phyloP scores from a whole-genome alignment of 2,888 invertebrate genomes.

The Caenorhabditis panamensis region DNA sequence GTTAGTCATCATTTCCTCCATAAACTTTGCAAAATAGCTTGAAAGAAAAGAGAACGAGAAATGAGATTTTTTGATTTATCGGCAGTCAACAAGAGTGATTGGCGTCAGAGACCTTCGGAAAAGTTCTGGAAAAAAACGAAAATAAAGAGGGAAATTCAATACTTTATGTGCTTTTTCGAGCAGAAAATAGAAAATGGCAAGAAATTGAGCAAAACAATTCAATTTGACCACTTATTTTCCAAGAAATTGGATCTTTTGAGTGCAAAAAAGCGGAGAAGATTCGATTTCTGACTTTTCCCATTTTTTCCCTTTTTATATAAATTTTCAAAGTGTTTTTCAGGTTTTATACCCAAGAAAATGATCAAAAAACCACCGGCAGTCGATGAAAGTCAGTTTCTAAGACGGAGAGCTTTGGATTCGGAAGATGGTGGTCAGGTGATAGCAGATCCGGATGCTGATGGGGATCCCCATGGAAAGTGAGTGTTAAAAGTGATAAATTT shows the following conservation, averaged over 20 bases:
- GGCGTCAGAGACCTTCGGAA: background rate
- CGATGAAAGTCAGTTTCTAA: conserved; percentile 40
- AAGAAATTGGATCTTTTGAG: conserved; percentile 15
- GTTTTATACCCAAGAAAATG: conserved; percentile 56
- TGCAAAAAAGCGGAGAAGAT: conserved; percentile 19
- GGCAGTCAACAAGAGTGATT: conserved; percentile 20
- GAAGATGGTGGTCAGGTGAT: conserved; percentile 55
- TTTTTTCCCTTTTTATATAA: too few species aligned
- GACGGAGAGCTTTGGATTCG: conserved; percentile 34
- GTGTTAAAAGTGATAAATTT: background rate
- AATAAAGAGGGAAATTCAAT: background rate
- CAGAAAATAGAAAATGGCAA: conserved; percentile 6
- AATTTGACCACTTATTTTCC: background rate
- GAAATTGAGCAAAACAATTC: background rate
- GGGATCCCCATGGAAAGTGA: conserved; percentile 59
- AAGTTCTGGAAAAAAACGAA: background rate
- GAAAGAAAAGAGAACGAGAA: background rate
- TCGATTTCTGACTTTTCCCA: background rate
- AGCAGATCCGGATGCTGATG: conserved; percentile 50
- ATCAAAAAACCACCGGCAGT: conserved; percentile 51
- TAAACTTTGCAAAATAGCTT: conserved; percentile 19
- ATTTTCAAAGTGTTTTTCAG: too few species aligned
- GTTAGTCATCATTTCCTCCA: conserved; percentile 20
- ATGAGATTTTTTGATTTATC: conserved; percentile 15
- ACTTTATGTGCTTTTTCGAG: background rate